These are phyloP conservation scores for Apocrypta bakeri DNA, from an alignment of 1,140 invertebrate species.

Conservation along the genomic window DNA sequence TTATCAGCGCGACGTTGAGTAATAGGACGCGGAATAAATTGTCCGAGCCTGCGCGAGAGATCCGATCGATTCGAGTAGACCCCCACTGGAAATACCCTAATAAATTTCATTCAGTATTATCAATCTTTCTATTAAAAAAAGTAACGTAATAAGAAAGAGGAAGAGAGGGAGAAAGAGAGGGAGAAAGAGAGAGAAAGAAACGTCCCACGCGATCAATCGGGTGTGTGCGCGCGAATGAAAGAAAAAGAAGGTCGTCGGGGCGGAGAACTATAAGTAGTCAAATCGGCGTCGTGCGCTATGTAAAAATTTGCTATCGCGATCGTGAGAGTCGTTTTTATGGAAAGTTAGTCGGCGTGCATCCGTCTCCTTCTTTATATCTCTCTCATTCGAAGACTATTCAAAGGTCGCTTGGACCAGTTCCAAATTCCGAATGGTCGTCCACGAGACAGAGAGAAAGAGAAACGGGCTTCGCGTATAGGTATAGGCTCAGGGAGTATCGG, in stretches of 20 bases:
- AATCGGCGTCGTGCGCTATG: slow-evolving; percentile 6
- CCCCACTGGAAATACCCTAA: background rate
- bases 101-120: slow-evolving; percentile 26
- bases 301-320: slow-evolving; percentile 21
- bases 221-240: background rate
- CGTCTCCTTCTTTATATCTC: slow-evolving; percentile 45
- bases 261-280: background rate
- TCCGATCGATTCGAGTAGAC: background rate
- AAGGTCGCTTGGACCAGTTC: slow-evolving; percentile 71
- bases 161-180: background rate
- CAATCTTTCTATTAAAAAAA: slow-evolving; percentile 9
- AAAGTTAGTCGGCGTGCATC: slow-evolving; percentile 13
- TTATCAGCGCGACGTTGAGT: slow-evolving; percentile 25
- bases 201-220: slow-evolving; percentile 5
- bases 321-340: slow-evolving; percentile 13
- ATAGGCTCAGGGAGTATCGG: slow-evolving; percentile 17
- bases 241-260: background rate
- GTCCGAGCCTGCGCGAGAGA: background rate
- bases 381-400: slow-evolving; percentile 66
- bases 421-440: slow-evolving; percentile 70
- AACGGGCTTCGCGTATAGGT: background rate
- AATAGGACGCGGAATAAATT: slow-evolving; percentile 26
- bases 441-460: slow-evolving; percentile 46
- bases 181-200: background rate
- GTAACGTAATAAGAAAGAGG: background rate